A percentile compares a stretch with the other conserved stretches of the same genome.
Conservation (phyloP, 2,113 vertebrate species). For the Mesitornis unicolor region DNA sequence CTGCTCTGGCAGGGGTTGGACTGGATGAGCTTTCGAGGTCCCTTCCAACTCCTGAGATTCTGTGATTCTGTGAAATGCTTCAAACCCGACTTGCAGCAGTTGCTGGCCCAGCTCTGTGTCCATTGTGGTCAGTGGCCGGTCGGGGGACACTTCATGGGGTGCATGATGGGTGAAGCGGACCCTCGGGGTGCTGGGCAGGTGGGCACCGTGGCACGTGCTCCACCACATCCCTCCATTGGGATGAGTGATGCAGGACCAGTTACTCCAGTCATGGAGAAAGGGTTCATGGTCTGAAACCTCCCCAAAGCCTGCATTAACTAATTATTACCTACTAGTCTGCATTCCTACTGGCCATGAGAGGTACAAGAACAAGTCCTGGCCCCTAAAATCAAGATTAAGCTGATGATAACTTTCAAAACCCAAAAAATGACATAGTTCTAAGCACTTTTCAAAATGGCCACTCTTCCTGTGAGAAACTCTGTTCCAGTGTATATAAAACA, state of each 20-base stretch:
- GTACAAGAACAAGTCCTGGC: background rate
- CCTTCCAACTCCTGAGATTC: too few species aligned
- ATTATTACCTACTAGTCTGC: background rate
- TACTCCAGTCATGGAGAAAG: background rate
- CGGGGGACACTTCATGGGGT: accelerated
- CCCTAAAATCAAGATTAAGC: background rate
- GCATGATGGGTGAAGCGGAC: too few species aligned
- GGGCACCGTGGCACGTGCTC: accelerated
- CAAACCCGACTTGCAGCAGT: background rate
- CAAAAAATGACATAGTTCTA: background rate
- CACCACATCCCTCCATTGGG: accelerated
- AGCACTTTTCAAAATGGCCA: conserved; percentile 31
- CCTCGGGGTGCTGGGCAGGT: background rate
- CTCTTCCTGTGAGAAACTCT: conserved; percentile 24
- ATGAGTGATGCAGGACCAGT: background rate
- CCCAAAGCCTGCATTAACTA: background rate
- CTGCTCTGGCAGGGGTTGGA: too few species aligned
- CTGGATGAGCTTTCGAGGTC: too few species aligned
- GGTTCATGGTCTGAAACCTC: background rate
- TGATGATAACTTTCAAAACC: background rate
- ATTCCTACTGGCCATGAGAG: background rate
- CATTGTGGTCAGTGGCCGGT: accelerated
- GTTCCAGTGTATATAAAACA: conserved; percentile 64
- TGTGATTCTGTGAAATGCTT: too few species aligned
- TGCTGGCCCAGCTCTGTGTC: background rate